Conservation (phyloP, 2,797 vertebrate species). For the Ficedula albicollis region DNA sequence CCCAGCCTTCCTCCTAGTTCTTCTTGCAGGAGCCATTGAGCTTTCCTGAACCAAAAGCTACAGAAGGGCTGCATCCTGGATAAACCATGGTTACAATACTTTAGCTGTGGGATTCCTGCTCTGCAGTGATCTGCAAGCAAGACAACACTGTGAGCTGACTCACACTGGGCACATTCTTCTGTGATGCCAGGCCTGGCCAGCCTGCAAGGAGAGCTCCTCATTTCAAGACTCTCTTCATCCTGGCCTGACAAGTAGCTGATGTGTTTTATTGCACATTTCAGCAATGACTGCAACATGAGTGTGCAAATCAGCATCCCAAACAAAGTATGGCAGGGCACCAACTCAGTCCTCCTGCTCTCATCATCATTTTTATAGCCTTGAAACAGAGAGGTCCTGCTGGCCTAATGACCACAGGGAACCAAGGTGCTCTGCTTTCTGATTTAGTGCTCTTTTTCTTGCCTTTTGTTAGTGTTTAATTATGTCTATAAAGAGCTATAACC, state of each 20-base stretch:
- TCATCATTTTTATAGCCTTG: background rate
- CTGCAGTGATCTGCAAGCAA: background rate
- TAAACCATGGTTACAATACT: rapidly evolving
- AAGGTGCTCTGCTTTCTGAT: background rate
- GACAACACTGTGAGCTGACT: background rate
- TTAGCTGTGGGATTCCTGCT: background rate
- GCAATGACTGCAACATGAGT: background rate
- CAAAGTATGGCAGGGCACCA: background rate
- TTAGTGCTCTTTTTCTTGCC: background rate
- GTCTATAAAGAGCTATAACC: background rate
- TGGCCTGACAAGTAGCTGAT: background rate
- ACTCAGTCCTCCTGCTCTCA: background rate
- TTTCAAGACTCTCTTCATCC: background rate
- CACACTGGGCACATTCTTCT: background rate
- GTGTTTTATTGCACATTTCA: background rate
- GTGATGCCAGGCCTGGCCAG: background rate
- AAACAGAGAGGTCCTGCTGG: background rate
- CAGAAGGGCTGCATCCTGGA: background rate
- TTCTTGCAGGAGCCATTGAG: background rate
- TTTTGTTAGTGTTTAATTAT: background rate
- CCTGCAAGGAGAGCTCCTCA: background rate
- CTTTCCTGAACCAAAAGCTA: background rate
- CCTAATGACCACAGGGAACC: background rate
- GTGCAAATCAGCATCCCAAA: background rate
- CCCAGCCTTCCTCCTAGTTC: background rate